Conservation (phyloP, 2,888 invertebrate genomes). For the Fragum whitleyi region DNA sequence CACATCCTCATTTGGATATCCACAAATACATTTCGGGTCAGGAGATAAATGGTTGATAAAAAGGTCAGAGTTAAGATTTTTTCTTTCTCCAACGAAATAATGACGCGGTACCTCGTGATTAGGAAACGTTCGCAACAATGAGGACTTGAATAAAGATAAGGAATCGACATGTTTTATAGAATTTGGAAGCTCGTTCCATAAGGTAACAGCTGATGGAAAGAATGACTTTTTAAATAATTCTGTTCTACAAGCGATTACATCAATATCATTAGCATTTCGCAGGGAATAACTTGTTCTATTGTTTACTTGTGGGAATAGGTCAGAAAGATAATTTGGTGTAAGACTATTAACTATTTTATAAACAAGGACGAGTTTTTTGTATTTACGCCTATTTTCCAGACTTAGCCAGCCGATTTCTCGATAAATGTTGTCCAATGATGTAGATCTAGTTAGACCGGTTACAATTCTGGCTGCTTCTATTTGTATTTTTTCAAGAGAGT, state of each 20-base stretch:
- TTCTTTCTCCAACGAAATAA: no score
- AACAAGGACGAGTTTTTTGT: conserved; percentile 4
- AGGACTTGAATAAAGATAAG: background rate
- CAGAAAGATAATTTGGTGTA: conserved; percentile 2
- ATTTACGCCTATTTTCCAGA: conserved; percentile 19
- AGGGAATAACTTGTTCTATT: conserved; percentile 8
- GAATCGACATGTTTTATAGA: background rate
- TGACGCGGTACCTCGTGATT: no score
- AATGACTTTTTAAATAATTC: conserved; percentile 4
- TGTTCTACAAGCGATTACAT: conserved; percentile 9
- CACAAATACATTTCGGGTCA: no score
- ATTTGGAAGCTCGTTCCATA: conserved; percentile 18
- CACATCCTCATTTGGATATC: no score
- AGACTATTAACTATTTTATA: conserved; percentile 3
- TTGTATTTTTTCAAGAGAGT: conserved; percentile 30
- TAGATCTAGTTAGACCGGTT: conserved; percentile 27
- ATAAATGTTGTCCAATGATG: conserved; percentile 9
- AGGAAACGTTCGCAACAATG: background rate
- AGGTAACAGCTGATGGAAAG: conserved; percentile 7
- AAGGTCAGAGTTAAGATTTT: no score
- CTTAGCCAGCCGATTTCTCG: conserved; percentile 29
- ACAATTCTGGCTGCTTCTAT: conserved; percentile 37
- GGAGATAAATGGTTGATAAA: no score
- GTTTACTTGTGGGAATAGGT: conserved; percentile 11
- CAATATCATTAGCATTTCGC: conserved; percentile 4